Percentiles rank a stretch among this genome's conserved stretches.
Evolutionary conservation across 2,113 vertebrate genomes (phyloP).

Genomic region (Pyxicephalus adspersus): DNA sequence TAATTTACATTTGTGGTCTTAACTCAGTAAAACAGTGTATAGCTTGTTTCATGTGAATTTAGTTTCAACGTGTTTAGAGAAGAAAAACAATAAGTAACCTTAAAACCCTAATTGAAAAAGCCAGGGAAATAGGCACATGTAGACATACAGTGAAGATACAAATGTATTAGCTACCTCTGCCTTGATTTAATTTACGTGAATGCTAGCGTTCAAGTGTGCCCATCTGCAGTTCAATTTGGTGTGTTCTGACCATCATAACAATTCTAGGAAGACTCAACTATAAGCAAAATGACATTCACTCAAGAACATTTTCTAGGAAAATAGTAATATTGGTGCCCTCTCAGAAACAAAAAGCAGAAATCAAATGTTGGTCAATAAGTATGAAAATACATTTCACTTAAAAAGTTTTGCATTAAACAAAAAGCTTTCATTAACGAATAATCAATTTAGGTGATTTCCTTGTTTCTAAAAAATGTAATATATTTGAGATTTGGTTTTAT

Average conservation of each 20-base stretch:
- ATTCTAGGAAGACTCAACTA: conserved; percentile 39
- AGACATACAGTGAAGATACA: conserved; percentile 2
- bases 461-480: neutral
- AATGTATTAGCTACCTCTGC: neutral
- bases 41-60: neutral
- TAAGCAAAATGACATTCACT: conserved; percentile 45
- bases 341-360: conserved; percentile 37
- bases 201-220: conserved; percentile 14
- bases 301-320: conserved; percentile 51
- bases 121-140: conserved; percentile 7
- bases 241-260: conserved; percentile 40
- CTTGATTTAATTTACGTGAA: conserved; percentile 21
- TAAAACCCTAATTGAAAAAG: conserved; percentile 14
- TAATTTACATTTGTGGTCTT: no score
- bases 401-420: neutral
- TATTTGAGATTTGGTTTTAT: no score
- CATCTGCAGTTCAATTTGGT: conserved; percentile 44
- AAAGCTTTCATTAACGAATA: neutral
- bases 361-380: conserved; percentile 29
- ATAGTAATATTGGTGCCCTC: conserved; percentile 40
- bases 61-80: neutral
- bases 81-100: conserved; percentile 6
- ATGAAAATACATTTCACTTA: conserved; percentile 14
- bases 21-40: no score
- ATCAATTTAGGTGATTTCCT: neutral